Evolutionary conservation across 92 coral and sea anemone genomes (phyloP).

Genomic region (Epizoanthus stellaris): DNA sequence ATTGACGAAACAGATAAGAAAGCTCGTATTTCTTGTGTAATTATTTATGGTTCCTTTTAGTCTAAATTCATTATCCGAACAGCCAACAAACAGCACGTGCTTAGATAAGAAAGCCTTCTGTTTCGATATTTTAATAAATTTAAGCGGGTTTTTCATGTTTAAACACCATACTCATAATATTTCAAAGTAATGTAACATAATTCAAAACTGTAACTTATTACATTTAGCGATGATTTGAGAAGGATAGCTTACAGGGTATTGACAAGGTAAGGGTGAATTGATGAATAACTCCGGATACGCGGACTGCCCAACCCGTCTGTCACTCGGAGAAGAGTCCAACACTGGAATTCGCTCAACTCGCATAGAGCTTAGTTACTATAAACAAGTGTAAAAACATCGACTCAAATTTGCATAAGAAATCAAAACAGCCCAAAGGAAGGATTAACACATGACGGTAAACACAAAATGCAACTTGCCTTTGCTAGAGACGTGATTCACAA

Average conservation of each 20-base stretch:
- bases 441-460: constrained; percentile 32
- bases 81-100: background rate
- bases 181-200: background rate
- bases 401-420: constrained; percentile 43
- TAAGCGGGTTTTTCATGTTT: background rate
- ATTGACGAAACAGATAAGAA: constrained; percentile 12
- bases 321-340: background rate
- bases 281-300: background rate
- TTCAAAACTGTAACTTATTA: background rate
- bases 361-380: constrained; percentile 7
- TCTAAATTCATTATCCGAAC: background rate
- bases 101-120: background rate
- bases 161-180: background rate
- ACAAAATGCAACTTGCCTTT: constrained; percentile 23
- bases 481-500: constrained; percentile 8
- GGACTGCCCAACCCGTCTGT: too few relatives aligned
- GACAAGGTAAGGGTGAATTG: background rate
- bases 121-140: background rate
- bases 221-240: background rate
- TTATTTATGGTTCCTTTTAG: background rate
- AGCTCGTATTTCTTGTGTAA: background rate
- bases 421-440: constrained; percentile 43
- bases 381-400: constrained; percentile 37
- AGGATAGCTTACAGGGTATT: constrained; percentile 9
- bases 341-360: constrained; percentile 29